Percentiles rank a stretch among this genome's conserved stretches.
Evolutionary conservation across 2,113 vertebrate genomes (phyloP).

Genomic region (Amblyopsis rosae): DNA sequence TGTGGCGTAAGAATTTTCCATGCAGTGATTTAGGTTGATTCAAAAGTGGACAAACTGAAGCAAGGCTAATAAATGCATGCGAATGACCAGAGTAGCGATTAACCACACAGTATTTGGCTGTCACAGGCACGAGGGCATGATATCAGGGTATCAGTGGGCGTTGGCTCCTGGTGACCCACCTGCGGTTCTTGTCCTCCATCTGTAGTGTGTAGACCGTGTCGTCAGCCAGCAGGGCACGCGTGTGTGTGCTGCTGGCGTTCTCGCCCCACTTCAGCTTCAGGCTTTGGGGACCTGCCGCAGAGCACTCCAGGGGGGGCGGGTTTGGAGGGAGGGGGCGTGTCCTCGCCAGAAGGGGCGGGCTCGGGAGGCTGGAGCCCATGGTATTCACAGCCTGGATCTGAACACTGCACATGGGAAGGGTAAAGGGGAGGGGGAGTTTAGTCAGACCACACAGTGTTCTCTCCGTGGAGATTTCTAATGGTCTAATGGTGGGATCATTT

Average conservation of each 20-base stretch:
- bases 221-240: slow-evolving; percentile 77
- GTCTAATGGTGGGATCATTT: slow-evolving; percentile 27
- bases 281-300: slow-evolving; percentile 93
- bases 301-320: slow-evolving; percentile 92
- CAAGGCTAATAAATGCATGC: too few species aligned
- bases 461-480: slow-evolving; percentile 5
- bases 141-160: too few species aligned
- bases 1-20: too few species aligned
- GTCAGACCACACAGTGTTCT: neutral
- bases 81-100: too few species aligned
- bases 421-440: neutral
- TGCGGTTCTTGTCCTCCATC: slow-evolving; percentile 93
- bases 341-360: slow-evolving; percentile 83
- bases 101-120: too few species aligned
- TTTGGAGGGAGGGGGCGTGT: slow-evolving; percentile 90
- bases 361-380: slow-evolving; percentile 88
- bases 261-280: slow-evolving; percentile 97
- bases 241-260: slow-evolving; percentile 74
- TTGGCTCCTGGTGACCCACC: slow-evolving; percentile 51
- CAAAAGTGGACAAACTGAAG: too few species aligned
- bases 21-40: too few species aligned
- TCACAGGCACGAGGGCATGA: too few species aligned
- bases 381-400: slow-evolving; percentile 92
- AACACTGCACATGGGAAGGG: slow-evolving; percentile 66
- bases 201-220: slow-evolving; percentile 90